phyloP scores from a whole-genome alignment of 2,113 vertebrate genomes.

The Cisticola juncidis region DNA sequence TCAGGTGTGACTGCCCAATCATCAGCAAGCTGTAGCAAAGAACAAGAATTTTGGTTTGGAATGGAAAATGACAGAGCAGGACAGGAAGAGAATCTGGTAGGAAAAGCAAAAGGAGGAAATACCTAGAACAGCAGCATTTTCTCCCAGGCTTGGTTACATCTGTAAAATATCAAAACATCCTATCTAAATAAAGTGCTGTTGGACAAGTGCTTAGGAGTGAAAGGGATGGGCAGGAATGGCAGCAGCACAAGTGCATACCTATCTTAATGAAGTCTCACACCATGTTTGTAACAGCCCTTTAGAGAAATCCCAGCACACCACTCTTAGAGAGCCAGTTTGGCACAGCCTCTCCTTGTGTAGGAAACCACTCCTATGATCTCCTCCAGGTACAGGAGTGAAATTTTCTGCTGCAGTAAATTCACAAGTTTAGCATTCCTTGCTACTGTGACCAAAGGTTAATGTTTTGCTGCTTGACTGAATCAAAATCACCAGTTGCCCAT shows the following conservation, averaged over 20 bases:
- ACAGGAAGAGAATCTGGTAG: background rate
- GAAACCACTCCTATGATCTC: background rate
- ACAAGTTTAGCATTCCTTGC: constrained; percentile 6
- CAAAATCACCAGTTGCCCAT: constrained; percentile 21
- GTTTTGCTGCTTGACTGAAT: constrained; percentile 18
- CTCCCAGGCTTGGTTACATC: background rate
- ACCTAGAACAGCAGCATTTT: background rate
- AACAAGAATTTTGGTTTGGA: background rate
- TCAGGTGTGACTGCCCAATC: background rate
- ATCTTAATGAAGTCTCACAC: background rate
- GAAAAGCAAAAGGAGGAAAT: background rate
- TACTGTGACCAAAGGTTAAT: constrained; percentile 49
- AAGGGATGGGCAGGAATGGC: background rate
- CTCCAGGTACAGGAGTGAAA: background rate
- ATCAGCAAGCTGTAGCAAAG: background rate
- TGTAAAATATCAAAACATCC: background rate
- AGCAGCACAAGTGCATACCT: background rate
- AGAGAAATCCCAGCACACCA: background rate
- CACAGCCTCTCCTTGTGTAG: background rate
- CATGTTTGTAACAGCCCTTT: background rate
- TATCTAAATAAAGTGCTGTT: background rate
- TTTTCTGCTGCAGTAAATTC: background rate
- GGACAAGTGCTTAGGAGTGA: background rate
- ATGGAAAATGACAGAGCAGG: background rate
- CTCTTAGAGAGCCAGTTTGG: background rate